phyloP scores from a whole-genome alignment of 2,797 vertebrate species.

The Gila robusta region DNA sequence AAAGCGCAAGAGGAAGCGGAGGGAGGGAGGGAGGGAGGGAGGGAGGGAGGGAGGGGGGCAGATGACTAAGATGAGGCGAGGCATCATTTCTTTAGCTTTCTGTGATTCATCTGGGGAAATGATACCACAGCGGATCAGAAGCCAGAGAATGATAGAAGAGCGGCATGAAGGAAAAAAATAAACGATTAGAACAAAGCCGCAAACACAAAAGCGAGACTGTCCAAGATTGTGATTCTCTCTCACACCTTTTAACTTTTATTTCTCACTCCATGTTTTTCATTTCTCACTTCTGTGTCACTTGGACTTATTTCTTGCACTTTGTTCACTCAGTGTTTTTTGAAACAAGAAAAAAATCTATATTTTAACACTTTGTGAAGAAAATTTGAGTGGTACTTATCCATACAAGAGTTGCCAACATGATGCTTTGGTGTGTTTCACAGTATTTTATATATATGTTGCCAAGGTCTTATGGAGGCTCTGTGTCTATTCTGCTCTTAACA shows the following conservation, averaged over 20 bases:
- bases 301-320: slow-evolving; percentile 1
- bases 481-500: not conserved
- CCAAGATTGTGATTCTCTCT: slow-evolving; percentile 30
- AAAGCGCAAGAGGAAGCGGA: slow-evolving; percentile 59
- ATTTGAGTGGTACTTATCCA: not conserved
- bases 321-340: not conserved
- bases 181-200: slow-evolving; percentile 30
- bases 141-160: slow-evolving; percentile 68
- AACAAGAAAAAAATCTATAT: not conserved
- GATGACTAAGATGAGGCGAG: slow-evolving; percentile 62
- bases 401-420: not conserved
- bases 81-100: slow-evolving; percentile 81
- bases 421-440: not conserved
- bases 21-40: slow-evolving; percentile 51
- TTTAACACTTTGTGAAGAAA: slow-evolving; percentile 16
- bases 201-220: slow-evolving; percentile 24
- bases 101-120: slow-evolving; percentile 79
- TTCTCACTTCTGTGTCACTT: slow-evolving; percentile 16
- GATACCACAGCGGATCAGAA: slow-evolving; percentile 79
- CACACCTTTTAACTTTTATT: slow-evolving; percentile 31
- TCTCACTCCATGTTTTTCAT: slow-evolving; percentile 36
- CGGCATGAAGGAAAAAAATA: slow-evolving; percentile 28
- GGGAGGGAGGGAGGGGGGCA: slow-evolving; percentile 53
- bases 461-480: not conserved
- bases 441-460: slow-evolving; percentile 2